Base-by-base conservation (phyloP, 2,888 invertebrate species). In the Melanchra persicariae region DNA sequence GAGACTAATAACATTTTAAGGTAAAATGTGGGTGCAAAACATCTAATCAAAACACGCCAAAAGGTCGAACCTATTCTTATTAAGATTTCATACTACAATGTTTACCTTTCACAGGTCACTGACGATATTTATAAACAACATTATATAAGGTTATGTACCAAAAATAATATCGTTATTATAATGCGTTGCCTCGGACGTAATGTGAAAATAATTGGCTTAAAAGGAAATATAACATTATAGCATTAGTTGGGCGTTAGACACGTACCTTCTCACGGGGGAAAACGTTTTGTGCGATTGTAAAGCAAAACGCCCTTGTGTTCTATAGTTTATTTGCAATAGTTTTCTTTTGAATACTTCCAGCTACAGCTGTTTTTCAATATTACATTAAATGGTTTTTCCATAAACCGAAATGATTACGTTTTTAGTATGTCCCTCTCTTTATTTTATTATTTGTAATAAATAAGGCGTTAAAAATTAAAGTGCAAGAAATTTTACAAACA, bases 51-150 rank as follows among this genome's bases (percentile, higher is more conserved):
- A 71, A 47, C 17, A 10, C 0, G 10, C 0, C 0, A 19, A 4
- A 65, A 72, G 76, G 72, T 67, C 76, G 43, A 67, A n/a, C 1
- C 19, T 76, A 67, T 67, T 26, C 43, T 51, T 51, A 72, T 45
- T 22, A 26, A 12, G 9, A 65, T 40, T 15, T 22, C 15, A 26
- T 22, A 76, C 34, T 57, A 43, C 19, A 26, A 7, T 72, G 49
- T 67, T 67, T 75, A 66, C 76, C 10, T 66, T 9, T 26, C 49
- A 72, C 15, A 22, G 67, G 68, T 67, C 67, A 67, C 43, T 67
- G 9, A 47, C 19, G 22, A 64, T 45, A 47, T 34, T 62, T 17
- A 55, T 24, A 40, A 34, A 75, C 43, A 67, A 22, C n/a, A 12
- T 37, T 22, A 76, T 3, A 51, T 72, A 67, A 67, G 72, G 68